phyloP scores from a whole-genome alignment of 53 echinoderm and acorn worm genomes.

The Henricia sp. region DNA sequence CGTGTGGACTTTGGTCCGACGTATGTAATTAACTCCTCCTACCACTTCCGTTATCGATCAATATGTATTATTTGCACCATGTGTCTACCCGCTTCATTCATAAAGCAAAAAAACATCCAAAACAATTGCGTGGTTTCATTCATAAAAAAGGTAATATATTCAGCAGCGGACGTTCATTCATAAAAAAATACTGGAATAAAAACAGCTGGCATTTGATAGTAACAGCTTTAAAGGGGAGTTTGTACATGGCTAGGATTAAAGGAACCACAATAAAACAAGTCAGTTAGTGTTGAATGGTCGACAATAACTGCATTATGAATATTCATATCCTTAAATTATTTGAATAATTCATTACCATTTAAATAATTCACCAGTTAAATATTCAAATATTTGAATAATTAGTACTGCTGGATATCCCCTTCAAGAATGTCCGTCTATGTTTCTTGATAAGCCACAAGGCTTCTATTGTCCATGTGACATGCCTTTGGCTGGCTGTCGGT shows the following conservation, averaged over 20 bases:
- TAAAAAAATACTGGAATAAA: conserved; percentile 28
- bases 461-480: no score
- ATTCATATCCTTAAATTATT: no score
- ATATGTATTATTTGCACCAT: conserved; percentile 24
- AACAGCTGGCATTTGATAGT: conserved; percentile 19
- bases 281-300: no score
- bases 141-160: conserved; percentile 4
- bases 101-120: background rate
- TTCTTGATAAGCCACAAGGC: no score
- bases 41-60: conserved; percentile 47
- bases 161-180: conserved; percentile 39
- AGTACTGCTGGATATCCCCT: no score
- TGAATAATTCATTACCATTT: no score
- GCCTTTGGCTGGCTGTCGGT: no score
- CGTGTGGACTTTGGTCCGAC: no score
- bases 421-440: no score
- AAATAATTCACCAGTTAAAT: no score
- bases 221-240: conserved; percentile 15
- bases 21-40: background rate
- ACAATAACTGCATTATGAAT: no score
- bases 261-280: background rate
- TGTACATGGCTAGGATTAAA: background rate
- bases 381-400: no score
- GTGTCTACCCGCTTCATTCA: conserved; percentile 23
- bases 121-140: conserved; percentile 19